Conservation (phyloP, 2,888 invertebrate genomes). For the Drosophila differens region DNA sequence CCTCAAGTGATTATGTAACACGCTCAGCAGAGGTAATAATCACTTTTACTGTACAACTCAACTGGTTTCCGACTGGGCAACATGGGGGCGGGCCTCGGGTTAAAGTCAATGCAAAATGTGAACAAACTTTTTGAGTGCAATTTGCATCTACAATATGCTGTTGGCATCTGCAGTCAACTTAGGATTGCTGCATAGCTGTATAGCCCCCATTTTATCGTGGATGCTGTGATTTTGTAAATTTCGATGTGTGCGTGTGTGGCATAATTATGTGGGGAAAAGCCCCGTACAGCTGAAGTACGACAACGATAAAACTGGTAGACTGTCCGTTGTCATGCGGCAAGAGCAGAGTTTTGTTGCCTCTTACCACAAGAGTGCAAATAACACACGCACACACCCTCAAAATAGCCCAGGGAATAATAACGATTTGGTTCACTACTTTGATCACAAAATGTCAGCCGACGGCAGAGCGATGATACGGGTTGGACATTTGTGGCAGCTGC, state of each 20-base stretch:
- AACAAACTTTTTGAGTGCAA: conserved; percentile 51
- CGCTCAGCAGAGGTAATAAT: conserved; percentile 61
- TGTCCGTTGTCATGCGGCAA: conserved; percentile 12
- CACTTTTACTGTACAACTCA: conserved; percentile 73
- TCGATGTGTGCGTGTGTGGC: neutral
- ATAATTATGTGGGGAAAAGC: conserved; percentile 8
- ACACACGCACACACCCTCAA: neutral
- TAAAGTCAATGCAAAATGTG: conserved; percentile 73
- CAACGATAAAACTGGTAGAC: conserved; percentile 22
- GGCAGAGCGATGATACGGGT: conserved; percentile 18
- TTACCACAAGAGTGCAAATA: conserved; percentile 4
- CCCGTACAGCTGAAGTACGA: neutral
- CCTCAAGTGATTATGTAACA: conserved; percentile 74
- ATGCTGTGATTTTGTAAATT: conserved; percentile 3
- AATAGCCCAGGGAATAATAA: conserved; percentile 23
- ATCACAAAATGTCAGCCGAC: conserved; percentile 16
- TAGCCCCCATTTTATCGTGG: neutral
- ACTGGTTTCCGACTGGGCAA: conserved; percentile 67
- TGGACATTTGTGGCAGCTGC: conserved; percentile 39
- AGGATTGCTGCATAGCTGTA: conserved; percentile 1
- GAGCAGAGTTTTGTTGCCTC: conserved; percentile 6
- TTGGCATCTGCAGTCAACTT: neutral
- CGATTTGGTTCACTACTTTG: conserved; percentile 24
- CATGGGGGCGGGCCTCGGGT: conserved; percentile 7
- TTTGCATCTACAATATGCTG: neutral